A percentile compares a stretch with the other conserved stretches of the same genome.
phyloP scores from a whole-genome alignment of 2,113 vertebrate genomes.

The Hirundichthys speculiger region DNA sequence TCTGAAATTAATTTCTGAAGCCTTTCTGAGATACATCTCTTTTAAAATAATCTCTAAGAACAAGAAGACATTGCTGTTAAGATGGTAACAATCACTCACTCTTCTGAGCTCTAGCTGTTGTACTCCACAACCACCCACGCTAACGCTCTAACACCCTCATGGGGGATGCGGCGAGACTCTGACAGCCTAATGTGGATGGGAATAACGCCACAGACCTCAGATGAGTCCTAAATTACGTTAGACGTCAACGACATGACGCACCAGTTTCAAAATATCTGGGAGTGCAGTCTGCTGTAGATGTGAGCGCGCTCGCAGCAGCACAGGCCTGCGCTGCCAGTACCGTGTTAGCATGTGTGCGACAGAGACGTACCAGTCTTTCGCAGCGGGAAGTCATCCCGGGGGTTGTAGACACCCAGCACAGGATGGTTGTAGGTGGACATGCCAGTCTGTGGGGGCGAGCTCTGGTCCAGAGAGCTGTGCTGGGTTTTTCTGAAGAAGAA shows the following conservation, averaged over 20 bases:
- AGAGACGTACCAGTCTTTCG: slow-evolving; percentile 90
- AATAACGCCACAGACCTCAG: slow-evolving; percentile 56
- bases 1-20: not conserved
- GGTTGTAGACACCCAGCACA: slow-evolving; percentile 92
- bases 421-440: slow-evolving; percentile 91
- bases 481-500: slow-evolving; percentile 87
- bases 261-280: slow-evolving; percentile 1
- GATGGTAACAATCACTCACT: slow-evolving; percentile 23
- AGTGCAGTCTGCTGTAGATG: not conserved
- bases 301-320: no score
- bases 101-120: slow-evolving; percentile 19
- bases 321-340: slow-evolving; percentile 1
- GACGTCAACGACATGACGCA: slow-evolving; percentile 22
- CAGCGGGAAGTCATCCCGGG: slow-evolving; percentile 95
- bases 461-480: slow-evolving; percentile 96
- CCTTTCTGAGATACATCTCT: slow-evolving; percentile 5
- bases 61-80: slow-evolving; percentile 16
- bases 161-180: slow-evolving; percentile 46
- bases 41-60: slow-evolving; percentile 11
- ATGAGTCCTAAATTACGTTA: slow-evolving; percentile 48
- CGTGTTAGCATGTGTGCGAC: slow-evolving; percentile 4
- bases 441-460: slow-evolving; percentile 92
- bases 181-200: slow-evolving; percentile 54
- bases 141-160: slow-evolving; percentile 32
- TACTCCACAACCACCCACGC: slow-evolving; percentile 48